Base-by-base conservation (phyloP, 53 echinoderm and acorn worm species). In the Astropecten irregularis region DNA sequence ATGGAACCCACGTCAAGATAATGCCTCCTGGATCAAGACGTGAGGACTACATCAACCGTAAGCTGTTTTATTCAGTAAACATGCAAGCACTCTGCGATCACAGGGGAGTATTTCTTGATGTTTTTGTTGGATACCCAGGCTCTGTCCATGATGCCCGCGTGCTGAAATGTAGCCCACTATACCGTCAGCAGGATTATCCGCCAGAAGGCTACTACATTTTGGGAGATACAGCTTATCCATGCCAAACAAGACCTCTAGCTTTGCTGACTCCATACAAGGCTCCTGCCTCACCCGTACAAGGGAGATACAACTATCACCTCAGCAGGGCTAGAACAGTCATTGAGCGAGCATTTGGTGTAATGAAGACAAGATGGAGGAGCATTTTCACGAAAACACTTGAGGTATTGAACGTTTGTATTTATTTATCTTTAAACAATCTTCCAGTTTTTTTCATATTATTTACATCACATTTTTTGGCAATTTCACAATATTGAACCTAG, bases 1-100 rank as follows among this genome's bases (percentile, higher is more conserved):
- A 91, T 69, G 83, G 87, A 2, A 87, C 91, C 0, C 84, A 91
- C 64, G 60, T 87, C 35, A 83, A 83, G 16, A 77, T 91, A n/a
- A 46, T 87, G 23, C 77, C 87, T 5, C 91, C 87, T 14, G 22
- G 37, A 1, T 51, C 72, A 18, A 26, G 58, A 48, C 66, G 83
- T 10, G 70, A 83, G 2, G 91, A 91, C 40, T 91, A 83, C 30
- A 38, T 76, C 33, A 86, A 86, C 15, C 70, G 29, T 29, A 70
- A 70, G 49, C 9, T 70, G 28, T 70, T 70, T 29, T 49, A 49
- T 29, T 70, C 70, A 0, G 59, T 84, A 0, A 57, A 76, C 31
- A 26, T 89, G 1, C 89, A 89, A 60, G 89, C 84, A 7, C 69
- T 89, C 7, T 52, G 48, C 32, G 89, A 89, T 49, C 61, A 89